Evolutionary conservation across 2,888 invertebrate genomes (phyloP).

Genomic region (Hypena proboscidalis): DNA sequence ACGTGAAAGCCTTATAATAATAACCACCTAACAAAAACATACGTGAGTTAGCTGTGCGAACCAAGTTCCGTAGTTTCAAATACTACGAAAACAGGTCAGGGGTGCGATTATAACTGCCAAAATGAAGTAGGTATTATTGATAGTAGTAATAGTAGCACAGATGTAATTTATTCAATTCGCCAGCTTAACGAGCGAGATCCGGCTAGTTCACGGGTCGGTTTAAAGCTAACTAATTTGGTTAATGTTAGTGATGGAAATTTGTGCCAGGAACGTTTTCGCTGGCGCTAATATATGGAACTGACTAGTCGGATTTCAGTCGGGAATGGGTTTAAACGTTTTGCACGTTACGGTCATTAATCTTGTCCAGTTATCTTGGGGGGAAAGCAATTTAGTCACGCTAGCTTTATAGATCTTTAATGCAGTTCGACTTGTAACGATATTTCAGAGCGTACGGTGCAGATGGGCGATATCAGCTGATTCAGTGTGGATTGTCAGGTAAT

Average conservation of each 20-base stretch:
- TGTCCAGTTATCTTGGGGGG: conserved; percentile 79
- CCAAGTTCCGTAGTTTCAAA: no score
- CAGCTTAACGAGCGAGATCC: conserved; percentile 64
- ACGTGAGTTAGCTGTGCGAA: no score
- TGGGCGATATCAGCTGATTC: neutral
- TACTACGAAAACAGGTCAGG: neutral
- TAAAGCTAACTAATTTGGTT: conserved; percentile 83
- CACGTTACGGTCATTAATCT: conserved; percentile 84
- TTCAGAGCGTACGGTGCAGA: conserved; percentile 8
- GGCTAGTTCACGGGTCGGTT: conserved; percentile 63
- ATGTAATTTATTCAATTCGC: conserved; percentile 69
- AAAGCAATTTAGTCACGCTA: conserved; percentile 58
- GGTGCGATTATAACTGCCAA: conserved; percentile 9
- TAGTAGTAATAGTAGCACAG: conserved; percentile 30
- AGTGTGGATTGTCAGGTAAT: no score
- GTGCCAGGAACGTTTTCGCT: conserved; percentile 77
- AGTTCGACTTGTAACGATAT: conserved; percentile 33
- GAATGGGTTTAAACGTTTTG: conserved; percentile 84
- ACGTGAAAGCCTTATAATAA: no score
- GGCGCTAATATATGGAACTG: conserved; percentile 84
- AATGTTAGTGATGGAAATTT: conserved; percentile 83
- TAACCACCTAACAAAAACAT: no score
- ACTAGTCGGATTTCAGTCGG: conserved; percentile 83
- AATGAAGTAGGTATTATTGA: conserved; percentile 39
- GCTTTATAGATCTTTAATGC: conserved; percentile 51